Evolutionary conservation across 2,888 invertebrate genomes (phyloP), one percentile per base, ranked within the genome.

Genomic region (Mesorhabditis spiculigera): DNA sequence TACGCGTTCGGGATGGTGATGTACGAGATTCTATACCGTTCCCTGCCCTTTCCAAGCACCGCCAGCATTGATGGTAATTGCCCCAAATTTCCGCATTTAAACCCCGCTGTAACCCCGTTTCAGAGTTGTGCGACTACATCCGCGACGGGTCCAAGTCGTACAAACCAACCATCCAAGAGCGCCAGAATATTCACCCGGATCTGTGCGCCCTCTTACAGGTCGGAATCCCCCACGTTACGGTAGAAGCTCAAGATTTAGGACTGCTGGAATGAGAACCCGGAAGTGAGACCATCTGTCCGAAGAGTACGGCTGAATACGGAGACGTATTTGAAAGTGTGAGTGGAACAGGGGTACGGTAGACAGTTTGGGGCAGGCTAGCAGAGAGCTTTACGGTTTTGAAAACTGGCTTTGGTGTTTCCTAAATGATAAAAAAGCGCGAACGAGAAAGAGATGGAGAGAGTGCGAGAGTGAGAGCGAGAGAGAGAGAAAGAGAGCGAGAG

Each of bases 301-400:
- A 72, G 85, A 45, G 85, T 84, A 42, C 74, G 85, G 42, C 73
- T 84, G 63, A 84, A 85, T 69, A 84, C 84, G 1, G 84, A 84
- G 64, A 82, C 74, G 74, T 81, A 80, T 63, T 71, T 84, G 64
- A 84, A 84, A 80, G 78, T 80, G 80, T 79, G 45, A 50, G 74
- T 67, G 8, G 13, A 62, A 16, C 10, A 42, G n/a, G 16, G 50
- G 44, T 58, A 64, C 45, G 5, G 4, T 73, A 72, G 63, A 68
- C 42, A 43, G 43, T 50, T 10, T 50, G 8, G 50, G 13, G 6
- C 6, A 50, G 6, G 13, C 13, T 50, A 10, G 8, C 13, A 50
- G 6, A 50, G 6, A 6, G 6, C 6, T 6, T 10, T 50, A 50
- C 13, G 6, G 50, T 10, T 50, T 50, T 50, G n/a, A n/a, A n/a